Conservation (phyloP, 2,888 invertebrate species). For the Herminia tarsipennalis region DNA sequence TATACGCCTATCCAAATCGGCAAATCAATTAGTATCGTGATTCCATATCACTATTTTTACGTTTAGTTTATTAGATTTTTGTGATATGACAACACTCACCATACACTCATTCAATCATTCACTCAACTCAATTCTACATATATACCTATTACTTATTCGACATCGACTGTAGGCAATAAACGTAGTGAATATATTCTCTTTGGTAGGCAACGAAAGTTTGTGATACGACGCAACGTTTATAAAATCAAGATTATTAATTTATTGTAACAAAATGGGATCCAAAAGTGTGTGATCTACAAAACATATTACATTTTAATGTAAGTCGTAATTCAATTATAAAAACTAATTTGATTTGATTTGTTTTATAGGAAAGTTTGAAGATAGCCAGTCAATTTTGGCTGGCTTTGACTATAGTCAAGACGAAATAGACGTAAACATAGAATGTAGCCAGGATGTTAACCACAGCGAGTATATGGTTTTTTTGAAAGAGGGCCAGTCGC, state of each 20-base stretch:
- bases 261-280: conserved; percentile 9
- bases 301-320: conserved; percentile 13
- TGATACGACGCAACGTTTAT: neutral
- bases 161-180: neutral
- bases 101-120: conserved; percentile 1
- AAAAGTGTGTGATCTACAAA: conserved; percentile 13
- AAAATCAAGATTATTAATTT: neutral
- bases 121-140: neutral
- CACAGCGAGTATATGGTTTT: no score
- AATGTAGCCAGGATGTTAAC: no score
- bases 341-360: conserved; percentile 13
- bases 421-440: no score
- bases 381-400: no score
- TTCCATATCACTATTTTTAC: conserved; percentile 8
- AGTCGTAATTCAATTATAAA: conserved; percentile 14
- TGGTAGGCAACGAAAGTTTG: neutral
- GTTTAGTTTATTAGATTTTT: neutral
- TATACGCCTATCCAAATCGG: no score
- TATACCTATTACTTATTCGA: neutral
- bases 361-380: conserved; percentile 18
- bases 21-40: no score
- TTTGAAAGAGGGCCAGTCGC: no score
- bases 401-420: no score
- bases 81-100: neutral
- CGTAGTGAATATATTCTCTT: no score